A percentile compares a stretch with the other conserved stretches of the same genome.
These are phyloP conservation scores for Plotosus lineatus DNA, from an alignment of 2,113 vertebrate species.

Conservation along the genomic window DNA sequence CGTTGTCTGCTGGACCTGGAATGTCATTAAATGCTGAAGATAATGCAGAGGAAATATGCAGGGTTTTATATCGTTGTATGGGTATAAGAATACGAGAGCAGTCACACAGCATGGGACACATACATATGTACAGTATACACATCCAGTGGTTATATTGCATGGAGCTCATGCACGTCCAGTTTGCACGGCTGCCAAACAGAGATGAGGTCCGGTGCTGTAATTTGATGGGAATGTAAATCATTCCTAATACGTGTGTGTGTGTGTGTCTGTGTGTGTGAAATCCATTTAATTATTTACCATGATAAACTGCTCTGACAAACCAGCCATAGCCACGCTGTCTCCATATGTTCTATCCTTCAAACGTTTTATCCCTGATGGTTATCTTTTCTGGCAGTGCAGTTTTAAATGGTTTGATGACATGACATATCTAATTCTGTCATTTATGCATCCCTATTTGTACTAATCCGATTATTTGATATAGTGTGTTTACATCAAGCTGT, in stretches of 20 bases:
- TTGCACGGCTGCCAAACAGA: neutral
- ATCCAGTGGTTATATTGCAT: conserved; percentile 14
- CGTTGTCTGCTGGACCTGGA: conserved; percentile 13
- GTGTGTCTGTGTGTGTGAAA: neutral
- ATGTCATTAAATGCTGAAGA: conserved; percentile 51
- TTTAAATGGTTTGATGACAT: neutral
- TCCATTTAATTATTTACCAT: conserved; percentile 22
- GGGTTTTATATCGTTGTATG: conserved; percentile 40
- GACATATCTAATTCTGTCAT: neutral
- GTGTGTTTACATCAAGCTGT: neutral
- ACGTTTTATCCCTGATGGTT: neutral
- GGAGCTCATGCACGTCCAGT: neutral
- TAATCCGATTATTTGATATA: too few species aligned
- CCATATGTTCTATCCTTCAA: neutral
- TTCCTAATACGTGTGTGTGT: neutral
- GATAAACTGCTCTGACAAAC: conserved; percentile 20
- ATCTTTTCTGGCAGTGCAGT: neutral
- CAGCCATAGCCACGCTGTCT: neutral
- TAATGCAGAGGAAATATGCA: conserved; percentile 47
- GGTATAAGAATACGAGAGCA: conserved; percentile 49
- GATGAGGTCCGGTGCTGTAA: conserved; percentile 7
- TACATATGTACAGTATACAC: conserved; percentile 45
- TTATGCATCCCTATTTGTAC: neutral
- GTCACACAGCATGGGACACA: conserved; percentile 12
- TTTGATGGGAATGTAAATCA: conserved; percentile 25